Evolutionary conservation across 2,113 vertebrate genomes (phyloP), one percentile per base, ranked within the genome.

Genomic region (Struthio camelus): DNA sequence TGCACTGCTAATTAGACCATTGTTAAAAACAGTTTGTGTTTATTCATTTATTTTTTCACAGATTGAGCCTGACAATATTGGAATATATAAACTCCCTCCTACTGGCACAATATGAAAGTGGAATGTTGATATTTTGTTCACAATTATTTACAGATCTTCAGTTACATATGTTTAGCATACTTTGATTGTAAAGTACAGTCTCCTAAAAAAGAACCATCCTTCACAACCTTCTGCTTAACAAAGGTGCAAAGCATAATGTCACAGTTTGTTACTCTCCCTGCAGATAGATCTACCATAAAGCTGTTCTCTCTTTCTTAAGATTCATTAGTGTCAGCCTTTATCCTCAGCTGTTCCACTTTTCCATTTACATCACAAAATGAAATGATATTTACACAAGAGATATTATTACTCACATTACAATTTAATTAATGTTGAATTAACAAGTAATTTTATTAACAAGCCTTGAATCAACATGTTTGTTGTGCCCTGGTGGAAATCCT

Each of bases 361-460:
- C 59, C 85, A 69, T 80, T 97, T 92, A 73, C n/a, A 92, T 61
- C 54, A 86, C 25, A 80, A 93, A 94, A 94, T 64, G 13, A 92
- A 93, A 95, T 72, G 0, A 86, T 96, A 88, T 90, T 95, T 95
- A 87, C 84, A 90, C 53, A 89, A 80, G 50, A 91, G 48, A 93
- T 91, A 96, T 75, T 80, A 93, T 93, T 93, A 54, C 66, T 90
- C 94, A 92, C 94, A 84, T 93, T 93, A 89, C 83, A 84, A 87
- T 96, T 92, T 96, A 97, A 97, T 97, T 93, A 93, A 78, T 83
- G 40, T 72, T 23, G 22, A 93, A 96, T 93, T 91, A 97, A 85
- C 54, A 54, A 87, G 76, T 76, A 84, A 90, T 96, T 85, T 95
- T 78, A 85, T 95, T 90, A 95, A 44, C 44, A 72, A 87, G 61